Evolutionary conservation across 2,888 invertebrate species (phyloP).

Genomic region (Sicus ferrugineus): DNA sequence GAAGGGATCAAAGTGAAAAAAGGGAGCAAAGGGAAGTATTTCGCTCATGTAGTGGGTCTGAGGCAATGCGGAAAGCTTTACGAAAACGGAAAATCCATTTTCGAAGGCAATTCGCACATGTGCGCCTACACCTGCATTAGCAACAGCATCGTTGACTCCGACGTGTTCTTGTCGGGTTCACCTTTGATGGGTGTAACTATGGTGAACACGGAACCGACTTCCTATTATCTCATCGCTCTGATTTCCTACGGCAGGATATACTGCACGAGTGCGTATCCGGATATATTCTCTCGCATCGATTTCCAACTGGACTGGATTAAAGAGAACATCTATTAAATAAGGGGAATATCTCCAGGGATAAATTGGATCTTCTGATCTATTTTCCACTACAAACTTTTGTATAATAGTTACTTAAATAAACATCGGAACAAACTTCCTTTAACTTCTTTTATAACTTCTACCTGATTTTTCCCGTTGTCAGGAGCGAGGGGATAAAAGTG

Average conservation of each 20-base stretch:
- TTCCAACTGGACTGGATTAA: neutral
- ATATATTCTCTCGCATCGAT: neutral
- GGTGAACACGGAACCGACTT: neutral
- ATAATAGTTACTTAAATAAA: no score
- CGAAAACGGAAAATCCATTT: neutral
- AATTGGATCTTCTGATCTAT: no score
- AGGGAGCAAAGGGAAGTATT: neutral
- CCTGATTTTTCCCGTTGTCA: no score
- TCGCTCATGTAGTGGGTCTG: neutral
- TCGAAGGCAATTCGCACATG: neutral
- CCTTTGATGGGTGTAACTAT: neutral
- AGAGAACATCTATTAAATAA: neutral
- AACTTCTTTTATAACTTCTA: no score
- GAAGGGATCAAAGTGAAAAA: no score
- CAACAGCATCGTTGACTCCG: neutral
- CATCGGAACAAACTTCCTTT: no score
- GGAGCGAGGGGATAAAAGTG: no score
- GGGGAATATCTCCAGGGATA: neutral
- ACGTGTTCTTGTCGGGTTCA: neutral
- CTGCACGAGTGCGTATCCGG: neutral
- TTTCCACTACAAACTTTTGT: no score
- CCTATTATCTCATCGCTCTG: neutral
- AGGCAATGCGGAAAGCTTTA: neutral
- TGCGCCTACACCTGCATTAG: neutral
- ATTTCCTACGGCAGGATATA: neutral